phyloP scores from a whole-genome alignment of 2,113 vertebrate genomes.

The Stigmatopora nigra region DNA sequence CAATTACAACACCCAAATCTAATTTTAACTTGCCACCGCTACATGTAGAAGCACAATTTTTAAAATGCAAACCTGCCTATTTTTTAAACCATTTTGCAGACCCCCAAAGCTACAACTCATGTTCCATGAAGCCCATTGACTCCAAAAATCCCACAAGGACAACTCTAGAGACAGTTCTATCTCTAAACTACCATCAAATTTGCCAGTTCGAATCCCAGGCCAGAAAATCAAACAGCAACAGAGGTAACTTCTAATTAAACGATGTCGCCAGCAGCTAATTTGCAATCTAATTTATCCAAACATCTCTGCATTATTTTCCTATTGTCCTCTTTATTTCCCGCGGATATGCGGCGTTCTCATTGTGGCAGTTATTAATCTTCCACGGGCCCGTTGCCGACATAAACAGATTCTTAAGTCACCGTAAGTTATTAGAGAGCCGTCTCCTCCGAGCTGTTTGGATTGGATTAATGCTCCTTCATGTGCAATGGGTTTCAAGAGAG shows the following conservation, averaged over 20 bases:
- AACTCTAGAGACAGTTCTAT: neutral
- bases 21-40: no score
- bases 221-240: constrained; percentile 43
- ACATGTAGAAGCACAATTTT: neutral
- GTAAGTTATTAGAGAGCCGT: constrained; percentile 52
- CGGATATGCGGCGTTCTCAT: constrained; percentile 20
- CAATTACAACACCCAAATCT: no score
- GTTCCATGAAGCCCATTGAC: no score
- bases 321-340: constrained; percentile 22
- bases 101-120: neutral
- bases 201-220: constrained; percentile 3
- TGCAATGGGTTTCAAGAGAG: constrained; percentile 30
- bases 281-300: constrained; percentile 45
- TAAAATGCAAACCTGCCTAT: neutral
- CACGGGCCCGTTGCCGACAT: constrained; percentile 20
- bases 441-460: constrained; percentile 53
- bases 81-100: neutral
- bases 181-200: neutral
- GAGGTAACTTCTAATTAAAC: constrained; percentile 59
- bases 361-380: constrained; percentile 54
- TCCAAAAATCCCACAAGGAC: neutral
- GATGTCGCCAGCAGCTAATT: constrained; percentile 44
- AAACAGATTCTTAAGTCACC: constrained; percentile 29
- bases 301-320: constrained; percentile 32
- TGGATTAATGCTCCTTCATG: constrained; percentile 54